Conservation (phyloP, 1,140 invertebrate genomes). For the Drosophila takahashii region DNA sequence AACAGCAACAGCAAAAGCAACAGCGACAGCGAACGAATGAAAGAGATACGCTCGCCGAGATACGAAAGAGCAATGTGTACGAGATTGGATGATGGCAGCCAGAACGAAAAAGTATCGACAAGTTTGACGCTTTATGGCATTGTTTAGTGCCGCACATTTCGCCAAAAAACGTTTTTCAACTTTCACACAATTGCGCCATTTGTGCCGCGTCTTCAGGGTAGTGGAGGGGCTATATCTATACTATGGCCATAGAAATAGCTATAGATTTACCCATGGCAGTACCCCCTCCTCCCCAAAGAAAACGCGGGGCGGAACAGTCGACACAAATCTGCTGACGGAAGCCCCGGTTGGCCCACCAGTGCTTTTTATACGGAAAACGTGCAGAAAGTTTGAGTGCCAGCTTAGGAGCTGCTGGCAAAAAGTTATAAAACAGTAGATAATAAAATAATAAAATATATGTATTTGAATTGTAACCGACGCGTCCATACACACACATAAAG, state of each 20-base stretch:
- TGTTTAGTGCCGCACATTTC: slow-evolving; percentile 83
- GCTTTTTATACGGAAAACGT: slow-evolving; percentile 81
- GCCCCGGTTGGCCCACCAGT: slow-evolving; percentile 59
- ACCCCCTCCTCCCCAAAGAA: no score
- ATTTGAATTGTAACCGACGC: slow-evolving; percentile 74
- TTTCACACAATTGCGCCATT: slow-evolving; percentile 83
- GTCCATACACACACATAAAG: slow-evolving; percentile 41
- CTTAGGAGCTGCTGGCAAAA: slow-evolving; percentile 67
- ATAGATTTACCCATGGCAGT: slow-evolving; percentile 33
- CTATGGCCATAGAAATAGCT: not conserved
- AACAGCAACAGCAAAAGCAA: slow-evolving; percentile 17
- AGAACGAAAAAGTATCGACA: slow-evolving; percentile 77
- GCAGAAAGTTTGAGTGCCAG: slow-evolving; percentile 82
- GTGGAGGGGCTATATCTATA: not conserved
- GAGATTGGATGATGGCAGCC: slow-evolving; percentile 49
- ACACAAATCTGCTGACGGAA: slow-evolving; percentile 82
- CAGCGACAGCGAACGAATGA: slow-evolving; percentile 25
- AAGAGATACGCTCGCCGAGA: slow-evolving; percentile 32
- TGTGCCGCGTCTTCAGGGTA: slow-evolving; percentile 66
- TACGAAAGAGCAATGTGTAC: slow-evolving; percentile 42
- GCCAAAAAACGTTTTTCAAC: slow-evolving; percentile 82
- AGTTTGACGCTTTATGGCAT: slow-evolving; percentile 83
- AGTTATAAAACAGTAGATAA: slow-evolving; percentile 84
- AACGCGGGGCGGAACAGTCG: slow-evolving; percentile 29
- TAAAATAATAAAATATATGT: slow-evolving; percentile 83